A percentile compares a stretch with the other conserved stretches of the same genome.
Evolutionary conservation across 2,113 vertebrate genomes (phyloP).

Genomic region (Lates calcarifer): DNA sequence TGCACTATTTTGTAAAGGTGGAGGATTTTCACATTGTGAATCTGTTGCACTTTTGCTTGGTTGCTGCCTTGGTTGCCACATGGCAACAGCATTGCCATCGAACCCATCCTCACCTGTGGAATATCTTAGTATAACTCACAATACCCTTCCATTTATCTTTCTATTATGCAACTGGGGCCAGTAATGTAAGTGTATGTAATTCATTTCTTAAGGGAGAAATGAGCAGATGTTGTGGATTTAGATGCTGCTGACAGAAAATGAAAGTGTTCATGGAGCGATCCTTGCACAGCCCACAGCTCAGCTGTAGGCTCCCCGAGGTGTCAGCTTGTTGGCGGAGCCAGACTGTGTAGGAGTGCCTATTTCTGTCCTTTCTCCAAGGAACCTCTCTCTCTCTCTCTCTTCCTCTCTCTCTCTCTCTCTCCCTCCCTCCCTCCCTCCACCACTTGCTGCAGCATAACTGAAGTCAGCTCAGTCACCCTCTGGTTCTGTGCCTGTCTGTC

Average conservation of each 20-base stretch:
- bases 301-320: conserved; percentile 80
- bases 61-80: not conserved
- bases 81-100: not conserved
- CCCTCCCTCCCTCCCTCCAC: not conserved
- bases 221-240: conserved; percentile 68
- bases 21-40: conserved; percentile 1
- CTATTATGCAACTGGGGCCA: not conserved
- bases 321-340: conserved; percentile 79
- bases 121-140: not conserved
- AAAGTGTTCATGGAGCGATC: conserved; percentile 43
- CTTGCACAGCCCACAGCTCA: conserved; percentile 76
- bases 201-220: conserved; percentile 18
- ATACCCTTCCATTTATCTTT: not conserved
- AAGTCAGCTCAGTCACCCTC: conserved; percentile 37
- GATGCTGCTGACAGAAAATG: conserved; percentile 53
- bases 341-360: conserved; percentile 83
- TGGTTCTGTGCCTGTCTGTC: conserved; percentile 24
- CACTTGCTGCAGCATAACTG: conserved; percentile 22
- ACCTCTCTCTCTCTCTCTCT: conserved; percentile 3
- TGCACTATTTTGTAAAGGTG: not conserved
- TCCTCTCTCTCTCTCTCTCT: not conserved
- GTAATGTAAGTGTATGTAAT: conserved; percentile 5
- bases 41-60: not conserved
- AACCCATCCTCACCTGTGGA: conserved; percentile 20
- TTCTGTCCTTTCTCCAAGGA: conserved; percentile 74